phyloP scores from a whole-genome alignment of 2,888 invertebrate species.

The Xanthorhoe designata region DNA sequence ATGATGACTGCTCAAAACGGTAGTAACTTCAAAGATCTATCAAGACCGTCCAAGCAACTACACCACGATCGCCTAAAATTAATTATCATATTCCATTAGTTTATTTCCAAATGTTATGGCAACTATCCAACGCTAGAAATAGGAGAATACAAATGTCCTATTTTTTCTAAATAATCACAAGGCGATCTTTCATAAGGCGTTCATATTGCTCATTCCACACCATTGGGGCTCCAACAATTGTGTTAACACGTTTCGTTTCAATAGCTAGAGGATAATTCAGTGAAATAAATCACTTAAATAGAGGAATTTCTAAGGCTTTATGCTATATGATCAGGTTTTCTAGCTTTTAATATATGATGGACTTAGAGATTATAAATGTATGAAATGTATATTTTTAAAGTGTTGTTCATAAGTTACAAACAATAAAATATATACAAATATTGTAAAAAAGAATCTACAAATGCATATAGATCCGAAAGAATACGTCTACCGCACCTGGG shows the following conservation, averaged over 20 bases:
- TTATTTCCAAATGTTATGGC: background rate
- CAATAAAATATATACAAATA: too few species aligned
- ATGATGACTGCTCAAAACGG: too few species aligned
- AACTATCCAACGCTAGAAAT: background rate
- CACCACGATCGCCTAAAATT: too few species aligned
- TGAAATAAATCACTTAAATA: slow-evolving; percentile 55
- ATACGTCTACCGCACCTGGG: too few species aligned
- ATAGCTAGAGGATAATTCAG: slow-evolving; percentile 56
- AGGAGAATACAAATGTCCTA: background rate
- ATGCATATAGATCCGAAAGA: too few species aligned
- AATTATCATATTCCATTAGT: too few species aligned
- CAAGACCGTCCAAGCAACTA: too few species aligned
- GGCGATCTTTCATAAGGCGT: background rate
- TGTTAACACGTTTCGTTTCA: slow-evolving; percentile 50
- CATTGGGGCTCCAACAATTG: slow-evolving; percentile 58
- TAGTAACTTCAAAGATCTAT: too few species aligned
- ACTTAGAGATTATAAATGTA: slow-evolving; percentile 6
- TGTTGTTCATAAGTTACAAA: too few species aligned
- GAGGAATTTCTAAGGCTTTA: slow-evolving; percentile 41
- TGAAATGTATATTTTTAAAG: too few species aligned
- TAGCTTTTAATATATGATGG: slow-evolving; percentile 20
- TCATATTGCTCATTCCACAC: slow-evolving; percentile 50
- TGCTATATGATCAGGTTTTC: slow-evolving; percentile 36
- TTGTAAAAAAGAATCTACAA: too few species aligned
- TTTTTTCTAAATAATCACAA: background rate